phyloP scores from a whole-genome alignment of 2,113 vertebrate species.

The Limnothrissa miodon region DNA sequence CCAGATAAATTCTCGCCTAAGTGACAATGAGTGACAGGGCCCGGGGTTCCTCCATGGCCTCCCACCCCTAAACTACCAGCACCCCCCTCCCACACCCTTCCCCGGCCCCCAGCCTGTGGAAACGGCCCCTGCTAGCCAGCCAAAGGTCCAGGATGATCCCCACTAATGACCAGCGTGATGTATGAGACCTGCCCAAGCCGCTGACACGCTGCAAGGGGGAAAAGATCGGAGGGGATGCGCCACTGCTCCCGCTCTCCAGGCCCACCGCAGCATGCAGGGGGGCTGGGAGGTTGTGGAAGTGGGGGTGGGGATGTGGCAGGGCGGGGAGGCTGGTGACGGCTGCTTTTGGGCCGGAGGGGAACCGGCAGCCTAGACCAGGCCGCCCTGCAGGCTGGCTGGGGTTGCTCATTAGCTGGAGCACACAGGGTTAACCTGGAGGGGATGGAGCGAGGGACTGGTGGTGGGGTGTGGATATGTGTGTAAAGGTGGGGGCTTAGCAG shows the following conservation, averaged over 20 bases:
- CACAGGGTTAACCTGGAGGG: conserved; percentile 71
- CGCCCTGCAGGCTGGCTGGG: conserved; percentile 29
- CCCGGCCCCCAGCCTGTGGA: conserved; percentile 70
- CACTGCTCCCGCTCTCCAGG: not conserved
- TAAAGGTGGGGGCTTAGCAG: conserved; percentile 39
- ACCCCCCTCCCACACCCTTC: conserved; percentile 51
- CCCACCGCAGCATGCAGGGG: conserved; percentile 29
- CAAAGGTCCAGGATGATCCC: conserved; percentile 87
- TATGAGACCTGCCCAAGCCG: conserved; percentile 78
- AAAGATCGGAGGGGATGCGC: conserved; percentile 55
- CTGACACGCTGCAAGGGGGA: conserved; percentile 61
- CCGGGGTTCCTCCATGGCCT: conserved; percentile 80
- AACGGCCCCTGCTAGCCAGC: conserved; percentile 61
- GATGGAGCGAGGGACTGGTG: conserved; percentile 53
- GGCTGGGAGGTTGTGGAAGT: conserved; percentile 66
- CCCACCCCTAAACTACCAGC: not conserved
- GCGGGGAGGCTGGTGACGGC: not conserved
- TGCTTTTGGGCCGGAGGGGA: conserved; percentile 1
- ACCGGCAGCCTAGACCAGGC: conserved; percentile 37
- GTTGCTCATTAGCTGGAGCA: conserved; percentile 59
- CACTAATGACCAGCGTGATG: conserved; percentile 89
- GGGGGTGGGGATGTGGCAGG: conserved; percentile 23
- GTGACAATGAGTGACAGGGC: conserved; percentile 97
- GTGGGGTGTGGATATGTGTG: conserved; percentile 29
- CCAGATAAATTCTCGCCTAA: conserved; percentile 95